A percentile compares a stretch with the other conserved stretches of the same genome.
These are phyloP conservation scores for Petrolisthes cinctipes DNA, from an alignment of 2,888 invertebrate genomes.

Conservation along the genomic window DNA sequence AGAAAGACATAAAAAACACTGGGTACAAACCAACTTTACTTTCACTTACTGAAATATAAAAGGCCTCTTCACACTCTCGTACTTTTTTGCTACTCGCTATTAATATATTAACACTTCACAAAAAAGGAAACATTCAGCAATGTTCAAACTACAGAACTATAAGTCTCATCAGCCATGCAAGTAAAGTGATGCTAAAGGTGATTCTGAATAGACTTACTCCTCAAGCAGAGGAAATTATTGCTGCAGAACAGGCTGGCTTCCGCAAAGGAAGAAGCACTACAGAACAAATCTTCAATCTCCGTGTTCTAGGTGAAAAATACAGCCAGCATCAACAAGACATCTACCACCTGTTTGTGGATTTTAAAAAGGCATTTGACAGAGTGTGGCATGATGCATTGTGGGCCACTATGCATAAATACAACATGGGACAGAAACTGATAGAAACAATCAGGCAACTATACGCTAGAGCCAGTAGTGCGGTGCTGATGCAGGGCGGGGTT, in stretches of 20 bases:
- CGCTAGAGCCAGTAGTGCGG: not conserved
- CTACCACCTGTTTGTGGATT: constrained; percentile 15
- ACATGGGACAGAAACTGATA: not conserved
- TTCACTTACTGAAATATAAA: no score
- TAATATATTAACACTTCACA: constrained; percentile 13
- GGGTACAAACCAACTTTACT: no score
- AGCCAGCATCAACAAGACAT: constrained; percentile 17
- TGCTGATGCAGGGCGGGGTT: not conserved
- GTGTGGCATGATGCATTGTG: constrained; percentile 10
- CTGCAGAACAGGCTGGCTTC: constrained; percentile 19
- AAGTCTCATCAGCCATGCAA: constrained; percentile 4
- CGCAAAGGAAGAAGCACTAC: not conserved
- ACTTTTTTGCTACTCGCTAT: no score
- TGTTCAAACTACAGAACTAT: constrained; percentile 6
- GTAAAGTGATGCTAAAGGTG: constrained; percentile 25
- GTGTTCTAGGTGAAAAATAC: constrained; percentile 15
- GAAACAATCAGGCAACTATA: not conserved
- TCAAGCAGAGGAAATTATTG: not conserved
- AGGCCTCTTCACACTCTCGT: no score
- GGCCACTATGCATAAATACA: constrained; percentile 1
- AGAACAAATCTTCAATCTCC: not conserved
- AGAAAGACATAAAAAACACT: no score
- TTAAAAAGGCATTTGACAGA: constrained; percentile 16
- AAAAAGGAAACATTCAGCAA: constrained; percentile 17
- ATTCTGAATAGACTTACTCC: constrained; percentile 6